Evolutionary conservation across 2,888 invertebrate genomes (phyloP).

Genomic region (Leptogaster cylindrica): DNA sequence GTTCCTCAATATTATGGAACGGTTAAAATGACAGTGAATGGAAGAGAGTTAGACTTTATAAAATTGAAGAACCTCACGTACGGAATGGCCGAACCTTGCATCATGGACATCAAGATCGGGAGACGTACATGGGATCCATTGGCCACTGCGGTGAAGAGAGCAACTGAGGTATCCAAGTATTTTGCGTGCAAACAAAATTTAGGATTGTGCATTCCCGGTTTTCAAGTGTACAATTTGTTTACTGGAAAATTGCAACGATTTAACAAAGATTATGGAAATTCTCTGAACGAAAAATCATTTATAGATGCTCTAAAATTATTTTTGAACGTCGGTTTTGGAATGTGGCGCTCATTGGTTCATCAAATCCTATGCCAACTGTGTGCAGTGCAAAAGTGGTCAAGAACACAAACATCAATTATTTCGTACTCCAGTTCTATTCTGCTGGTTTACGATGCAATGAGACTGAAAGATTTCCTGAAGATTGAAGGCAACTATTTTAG

Average conservation of each 20-base stretch:
- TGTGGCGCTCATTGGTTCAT: slow-evolving; percentile 70
- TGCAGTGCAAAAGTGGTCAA: slow-evolving; percentile 75
- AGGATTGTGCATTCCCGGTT: slow-evolving; percentile 86
- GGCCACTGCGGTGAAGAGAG: slow-evolving; percentile 75
- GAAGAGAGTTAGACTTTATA: slow-evolving; percentile 70
- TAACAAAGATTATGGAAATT: slow-evolving; percentile 82
- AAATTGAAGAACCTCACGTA: slow-evolving; percentile 78
- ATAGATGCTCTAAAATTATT: slow-evolving; percentile 74
- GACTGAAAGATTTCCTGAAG: slow-evolving; percentile 60
- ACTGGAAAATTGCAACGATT: slow-evolving; percentile 69
- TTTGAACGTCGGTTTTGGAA: slow-evolving; percentile 66
- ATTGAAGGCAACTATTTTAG: too few relatives aligned
- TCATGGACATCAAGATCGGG: slow-evolving; percentile 89
- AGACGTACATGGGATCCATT: slow-evolving; percentile 84
- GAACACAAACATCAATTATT: slow-evolving; percentile 68
- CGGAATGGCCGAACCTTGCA: slow-evolving; percentile 77
- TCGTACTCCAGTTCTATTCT: slow-evolving; percentile 87
- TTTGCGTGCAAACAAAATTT: slow-evolving; percentile 72
- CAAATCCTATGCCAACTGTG: slow-evolving; percentile 74
- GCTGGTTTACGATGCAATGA: slow-evolving; percentile 83
- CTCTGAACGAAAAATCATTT: slow-evolving; percentile 71
- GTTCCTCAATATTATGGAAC: slow-evolving; percentile 73
- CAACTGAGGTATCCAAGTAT: slow-evolving; percentile 76
- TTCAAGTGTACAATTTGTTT: slow-evolving; percentile 72
- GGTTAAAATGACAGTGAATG: slow-evolving; percentile 62